Evolutionary conservation across 1,140 invertebrate genomes (phyloP), one percentile per base, ranked within the genome.

Genomic region (Leptopilina clavipes): DNA sequence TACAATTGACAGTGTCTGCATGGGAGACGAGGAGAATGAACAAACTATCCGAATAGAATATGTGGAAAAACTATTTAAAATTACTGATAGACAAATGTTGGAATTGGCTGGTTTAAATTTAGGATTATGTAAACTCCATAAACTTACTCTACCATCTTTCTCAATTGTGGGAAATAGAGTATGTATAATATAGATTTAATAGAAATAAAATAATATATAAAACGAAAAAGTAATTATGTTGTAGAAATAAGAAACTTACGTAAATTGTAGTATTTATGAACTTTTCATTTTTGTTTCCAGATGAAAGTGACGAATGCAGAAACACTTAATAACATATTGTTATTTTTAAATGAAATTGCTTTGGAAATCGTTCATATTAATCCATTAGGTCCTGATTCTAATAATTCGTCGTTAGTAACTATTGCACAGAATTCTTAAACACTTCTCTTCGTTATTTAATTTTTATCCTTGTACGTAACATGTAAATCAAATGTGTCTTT

Each of bases 341-440:
- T 80, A 59, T 88, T 85, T 73, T 81, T 88, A 11, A 84, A 85
- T 76, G 83, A 88, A 72, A 86, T 84, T 81, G 81, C 86, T 31
- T 11, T 84, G 48, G 81, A 84, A 22, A n/a, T 65, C 9, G 22
- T 37, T 59, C 8, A 65, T 14, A 31, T 22, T n/a, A 37, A 12
- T 14, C 11, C 19, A 25, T 14, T 22, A 65, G 19, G 14, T 12
- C 6, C 1, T 65, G 25, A n/a, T 31, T 31, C 25, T 31, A 8
- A 10, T 25, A 12, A n/a, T 31, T 6, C 25, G 25, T 6, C 25
- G 0, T n/a, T 14, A 31, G 19, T 14, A 65, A 31, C 14, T 65
- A n/a, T n/a, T 31, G 11, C 7, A 8, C 14, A 17, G 48, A 52
- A n/a, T 52, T 1, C 5, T 40, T 5, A 40, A 9, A 40, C 9